Evolutionary conservation across 2,888 invertebrate species (phyloP), one percentile per base, ranked within the genome.

Genomic region (Resseliella maxima): DNA sequence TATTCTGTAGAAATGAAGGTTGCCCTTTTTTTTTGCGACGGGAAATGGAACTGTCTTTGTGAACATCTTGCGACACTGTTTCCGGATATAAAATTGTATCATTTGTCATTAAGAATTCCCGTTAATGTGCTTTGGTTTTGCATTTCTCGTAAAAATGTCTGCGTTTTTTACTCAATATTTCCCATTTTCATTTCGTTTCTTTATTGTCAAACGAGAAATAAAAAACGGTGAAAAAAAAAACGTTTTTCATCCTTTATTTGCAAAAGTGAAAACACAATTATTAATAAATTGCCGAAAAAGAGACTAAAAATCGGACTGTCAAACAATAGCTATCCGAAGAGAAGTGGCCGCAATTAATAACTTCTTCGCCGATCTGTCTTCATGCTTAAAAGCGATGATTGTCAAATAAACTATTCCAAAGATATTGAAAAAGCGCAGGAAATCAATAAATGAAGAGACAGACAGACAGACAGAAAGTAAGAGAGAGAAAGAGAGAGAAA

Each of bases 261-360:
- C 72, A 72, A 72, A 72, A 72, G 31, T n/a, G 8, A 15, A 31
- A 8, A 0, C 27, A 72, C 72, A 72, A 35, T n/a, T n/a, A n/a
- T n/a, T n/a, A n/a, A 72, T 10, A 31, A 15, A 72, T n/a, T 15
- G 46, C 8, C 46, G 18, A 50, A 31, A 72, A 15, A 72, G 31
- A 27, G 2, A 72, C 5, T 1, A 72, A 72, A 72, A 31, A 72
- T 18, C 31, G 8, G 31, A 31, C 72, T 12, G 24, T 59, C 59
- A 59, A 35, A 72, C 72, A 72, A 72, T 35, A 72, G 18, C 24
- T 10, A 12, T 72, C 31, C 27, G 12, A 72, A 72, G 72, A 35
- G 72, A 72, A 72, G 72, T 72, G 72, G 72, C 72, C 35, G 72
- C 72, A 35, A 72, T 35, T 15, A 72, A 72, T 35, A 72, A 72